A percentile compares a stretch with the other conserved stretches of the same genome.
phyloP scores from a whole-genome alignment of 2,797 vertebrate genomes.

The Sylvia borin region DNA sequence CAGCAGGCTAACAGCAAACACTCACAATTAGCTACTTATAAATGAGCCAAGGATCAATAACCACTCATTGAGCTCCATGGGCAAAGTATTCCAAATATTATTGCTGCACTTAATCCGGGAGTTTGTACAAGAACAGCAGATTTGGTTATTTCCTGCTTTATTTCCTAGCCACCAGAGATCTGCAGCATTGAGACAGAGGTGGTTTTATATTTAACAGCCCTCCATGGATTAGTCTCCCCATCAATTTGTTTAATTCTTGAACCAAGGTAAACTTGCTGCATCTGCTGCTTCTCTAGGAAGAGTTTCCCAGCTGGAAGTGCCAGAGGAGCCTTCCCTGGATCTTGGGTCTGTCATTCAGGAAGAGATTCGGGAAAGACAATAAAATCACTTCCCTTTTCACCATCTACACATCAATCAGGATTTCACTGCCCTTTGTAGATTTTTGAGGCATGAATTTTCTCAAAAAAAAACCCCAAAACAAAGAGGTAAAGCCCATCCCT shows the following conservation, averaged over 20 bases:
- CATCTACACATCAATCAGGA: neutral
- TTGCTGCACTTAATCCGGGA: neutral
- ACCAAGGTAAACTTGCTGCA: neutral
- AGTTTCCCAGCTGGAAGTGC: neutral
- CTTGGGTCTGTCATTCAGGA: neutral
- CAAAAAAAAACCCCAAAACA: neutral
- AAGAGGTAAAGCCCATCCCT: neutral
- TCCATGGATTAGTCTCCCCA: neutral
- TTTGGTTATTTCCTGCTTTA: neutral
- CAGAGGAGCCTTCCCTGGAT: neutral
- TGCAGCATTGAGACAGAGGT: neutral
- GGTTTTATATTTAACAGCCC: neutral
- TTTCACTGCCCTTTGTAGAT: neutral
- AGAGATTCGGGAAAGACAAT: neutral
- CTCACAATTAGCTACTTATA: neutral
- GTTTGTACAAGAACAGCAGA: neutral
- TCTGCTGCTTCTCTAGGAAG: neutral
- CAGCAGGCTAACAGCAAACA: neutral
- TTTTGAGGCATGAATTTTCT: neutral
- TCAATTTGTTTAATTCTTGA: neutral
- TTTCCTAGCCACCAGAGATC: neutral
- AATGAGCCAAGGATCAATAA: slow-evolving; percentile 21
- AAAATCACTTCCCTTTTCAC: neutral
- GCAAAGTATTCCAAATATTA: neutral
- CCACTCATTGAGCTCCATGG: neutral